These are phyloP conservation scores for Pemphigus obesinymphae DNA, from an alignment of 1,140 invertebrate species.

Conservation along the genomic window DNA sequence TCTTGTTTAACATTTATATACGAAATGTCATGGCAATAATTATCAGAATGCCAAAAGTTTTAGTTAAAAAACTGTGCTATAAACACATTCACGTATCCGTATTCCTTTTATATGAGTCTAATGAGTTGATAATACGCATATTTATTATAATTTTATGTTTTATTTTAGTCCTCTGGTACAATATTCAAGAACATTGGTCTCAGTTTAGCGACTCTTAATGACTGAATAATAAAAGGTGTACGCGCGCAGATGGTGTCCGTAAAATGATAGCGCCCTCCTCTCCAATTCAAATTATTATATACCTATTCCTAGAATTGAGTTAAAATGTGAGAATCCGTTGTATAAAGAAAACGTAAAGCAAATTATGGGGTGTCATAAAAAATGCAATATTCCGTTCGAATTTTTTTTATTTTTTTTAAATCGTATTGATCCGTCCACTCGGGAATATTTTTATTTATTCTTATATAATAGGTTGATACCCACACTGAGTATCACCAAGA, in stretches of 20 bases:
- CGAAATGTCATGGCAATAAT: not conserved
- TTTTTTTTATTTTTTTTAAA: not conserved
- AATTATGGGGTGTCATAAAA: not conserved
- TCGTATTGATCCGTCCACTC: not conserved
- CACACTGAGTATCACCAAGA: not conserved
- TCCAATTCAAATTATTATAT: not conserved
- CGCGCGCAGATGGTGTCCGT: slow-evolving; percentile 11
- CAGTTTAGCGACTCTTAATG: slow-evolving; percentile 22
- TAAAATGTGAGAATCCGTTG: not conserved
- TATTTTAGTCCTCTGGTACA: not conserved
- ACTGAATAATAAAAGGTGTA: slow-evolving; percentile 26
- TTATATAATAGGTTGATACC: too few species aligned
- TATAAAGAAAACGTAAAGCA: not conserved
- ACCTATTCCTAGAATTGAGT: not conserved
- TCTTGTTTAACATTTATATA: not conserved
- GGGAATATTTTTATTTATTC: not conserved
- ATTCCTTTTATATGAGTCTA: not conserved
- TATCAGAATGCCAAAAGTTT: not conserved
- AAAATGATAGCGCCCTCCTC: not conserved
- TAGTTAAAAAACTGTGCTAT: not conserved
- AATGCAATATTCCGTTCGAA: slow-evolving; percentile 1
- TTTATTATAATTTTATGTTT: not conserved
- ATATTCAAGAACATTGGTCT: not conserved
- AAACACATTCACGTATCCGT: not conserved
- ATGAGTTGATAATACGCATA: slow-evolving; percentile 12